These are phyloP conservation scores for Neodiprion pinetum DNA, from an alignment of 1,140 invertebrate genomes.

Conservation along the genomic window DNA sequence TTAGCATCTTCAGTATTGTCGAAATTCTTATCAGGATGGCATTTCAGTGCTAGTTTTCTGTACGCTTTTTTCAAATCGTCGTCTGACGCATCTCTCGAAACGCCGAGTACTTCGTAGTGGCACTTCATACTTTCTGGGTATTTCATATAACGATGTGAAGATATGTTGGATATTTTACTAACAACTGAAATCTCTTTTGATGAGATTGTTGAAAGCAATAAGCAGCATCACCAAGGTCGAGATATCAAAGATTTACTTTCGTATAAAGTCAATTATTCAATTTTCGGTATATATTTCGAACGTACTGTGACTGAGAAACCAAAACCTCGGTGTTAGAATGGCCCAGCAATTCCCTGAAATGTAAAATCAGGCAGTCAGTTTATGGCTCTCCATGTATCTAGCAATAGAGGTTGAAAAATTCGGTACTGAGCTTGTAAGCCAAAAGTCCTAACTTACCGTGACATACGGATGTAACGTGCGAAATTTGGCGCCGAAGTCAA, in stretches of 20 bases:
- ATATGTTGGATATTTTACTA: background rate
- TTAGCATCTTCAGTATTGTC: constrained; percentile 85
- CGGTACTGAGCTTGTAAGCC: background rate
- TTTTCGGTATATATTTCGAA: background rate
- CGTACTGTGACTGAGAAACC: background rate
- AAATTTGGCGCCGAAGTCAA: background rate
- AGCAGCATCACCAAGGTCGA: no score
- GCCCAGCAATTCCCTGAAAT: background rate
- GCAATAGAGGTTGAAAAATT: background rate
- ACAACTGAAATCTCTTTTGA: no score
- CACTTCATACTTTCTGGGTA: constrained; percentile 72
- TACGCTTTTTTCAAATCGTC: constrained; percentile 92
- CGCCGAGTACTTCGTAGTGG: constrained; percentile 89
- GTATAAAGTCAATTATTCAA: background rate
- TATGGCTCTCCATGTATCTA: background rate
- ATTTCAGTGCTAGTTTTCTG: constrained; percentile 82
- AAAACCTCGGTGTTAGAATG: background rate
- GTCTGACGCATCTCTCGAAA: constrained; percentile 74
- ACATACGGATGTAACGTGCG: background rate
- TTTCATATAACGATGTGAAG: background rate
- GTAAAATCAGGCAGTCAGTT: background rate
- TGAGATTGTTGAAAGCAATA: no score
- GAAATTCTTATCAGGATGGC: constrained; percentile 92
- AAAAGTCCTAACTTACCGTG: background rate
- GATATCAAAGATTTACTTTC: no score